Base-by-base conservation (phyloP, 1,140 invertebrate species). In the Drosophila sp. region DNA sequence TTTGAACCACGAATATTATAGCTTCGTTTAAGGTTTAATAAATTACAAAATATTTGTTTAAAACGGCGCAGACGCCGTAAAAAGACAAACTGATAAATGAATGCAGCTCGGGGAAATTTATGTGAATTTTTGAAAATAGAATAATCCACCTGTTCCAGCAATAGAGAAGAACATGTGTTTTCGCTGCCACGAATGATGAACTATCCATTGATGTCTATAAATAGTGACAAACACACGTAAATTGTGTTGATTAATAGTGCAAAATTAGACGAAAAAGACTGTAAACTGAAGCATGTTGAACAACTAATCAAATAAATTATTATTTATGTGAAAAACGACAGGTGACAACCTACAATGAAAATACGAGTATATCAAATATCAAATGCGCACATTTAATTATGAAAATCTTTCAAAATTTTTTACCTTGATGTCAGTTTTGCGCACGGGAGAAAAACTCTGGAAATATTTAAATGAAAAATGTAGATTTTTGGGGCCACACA, bases 31-130 rank as follows among this genome's bases (percentile, higher is more conserved):
- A 59, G 62, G 40, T 67, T 82, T 70, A 87, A 87, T 87, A 89
- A 89, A 87, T 87, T 87, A 87, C 83, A 79, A 54, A 82, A 87
- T 87, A 87, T 87, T 82, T 87, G 83, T 89, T 89, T 77, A 79
- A 63, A 71, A 50, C 54, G 58, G 45, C 54, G 27, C 46, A 40
- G 34, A 32, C 36, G 48, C 70, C 43, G 51, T 56, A 45, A 53
- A 66, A 46, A 48, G 70, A 86, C 77, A 87, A 87, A 87, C 89
- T 87, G 82, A 79, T 79, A 89, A 87, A 82, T 87, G 82, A 87
- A 69, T 62, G 75, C 56, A 59, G 54, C 57, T 14, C n/a, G 7
- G 53, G 34, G 62, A 50, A 70, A 83, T 84, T 84, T 80, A 83
- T 80, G 76, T 83, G 63, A 14, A 38, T 69, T 65, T 72, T 67